Conservation (phyloP, 2,888 invertebrate genomes). For the Drosophila phalerata region DNA sequence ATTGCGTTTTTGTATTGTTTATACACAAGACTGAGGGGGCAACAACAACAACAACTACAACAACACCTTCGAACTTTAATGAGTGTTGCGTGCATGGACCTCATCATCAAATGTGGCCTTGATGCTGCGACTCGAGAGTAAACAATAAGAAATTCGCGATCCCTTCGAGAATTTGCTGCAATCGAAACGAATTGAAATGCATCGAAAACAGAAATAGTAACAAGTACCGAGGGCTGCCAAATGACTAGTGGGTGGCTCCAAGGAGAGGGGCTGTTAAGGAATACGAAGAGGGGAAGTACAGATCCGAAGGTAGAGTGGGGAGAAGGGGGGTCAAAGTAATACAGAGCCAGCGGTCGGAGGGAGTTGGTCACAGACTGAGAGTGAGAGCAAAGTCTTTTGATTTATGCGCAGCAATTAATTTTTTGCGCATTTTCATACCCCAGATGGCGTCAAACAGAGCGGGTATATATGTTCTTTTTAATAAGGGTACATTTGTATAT, state of each 20-base stretch:
- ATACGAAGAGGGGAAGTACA: background rate
- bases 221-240: constrained; percentile 33
- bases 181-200: constrained; percentile 38
- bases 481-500: no score
- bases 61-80: constrained; percentile 34
- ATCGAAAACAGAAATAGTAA: constrained; percentile 63
- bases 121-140: constrained; percentile 38
- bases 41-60: constrained; percentile 23
- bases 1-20: background rate
- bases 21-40: background rate
- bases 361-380: constrained; percentile 38
- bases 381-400: constrained; percentile 78
- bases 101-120: constrained; percentile 62
- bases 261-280: background rate
- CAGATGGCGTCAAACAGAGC: background rate
- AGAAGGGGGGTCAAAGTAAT: background rate
- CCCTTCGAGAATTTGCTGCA: constrained; percentile 5
- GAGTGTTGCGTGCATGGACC: constrained; percentile 42
- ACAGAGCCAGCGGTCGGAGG: constrained; percentile 3
- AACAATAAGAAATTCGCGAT: constrained; percentile 39
- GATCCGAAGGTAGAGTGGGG: background rate
- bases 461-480: constrained; percentile 25
- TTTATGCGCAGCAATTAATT: constrained; percentile 83
- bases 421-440: constrained; percentile 74
- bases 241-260: constrained; percentile 14